These are phyloP conservation scores for Columba livia DNA, from an alignment of 2,113 vertebrate species.

Conservation along the genomic window DNA sequence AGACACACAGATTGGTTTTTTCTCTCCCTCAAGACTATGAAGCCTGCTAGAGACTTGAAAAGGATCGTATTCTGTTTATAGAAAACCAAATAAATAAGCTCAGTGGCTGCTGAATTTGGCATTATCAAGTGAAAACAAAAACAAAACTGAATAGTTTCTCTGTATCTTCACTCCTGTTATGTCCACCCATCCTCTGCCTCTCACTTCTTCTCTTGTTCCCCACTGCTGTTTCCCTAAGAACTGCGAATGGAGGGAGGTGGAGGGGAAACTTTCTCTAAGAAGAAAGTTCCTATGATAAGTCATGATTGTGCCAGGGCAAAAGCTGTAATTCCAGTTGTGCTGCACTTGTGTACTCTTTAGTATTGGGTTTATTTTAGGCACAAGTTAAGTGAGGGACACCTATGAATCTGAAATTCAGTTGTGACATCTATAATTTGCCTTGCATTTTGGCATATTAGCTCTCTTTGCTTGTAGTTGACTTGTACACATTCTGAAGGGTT, in stretches of 20 bases:
- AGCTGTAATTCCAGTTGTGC: neutral
- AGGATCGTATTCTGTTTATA: neutral
- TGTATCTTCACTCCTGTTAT: neutral
- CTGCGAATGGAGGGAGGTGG: fast-evolving
- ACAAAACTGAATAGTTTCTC: neutral
- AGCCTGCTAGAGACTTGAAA: neutral
- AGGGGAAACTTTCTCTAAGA: neutral
- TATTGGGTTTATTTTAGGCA: neutral
- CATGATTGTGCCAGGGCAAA: neutral
- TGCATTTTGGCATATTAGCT: neutral
- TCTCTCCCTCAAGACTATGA: neutral
- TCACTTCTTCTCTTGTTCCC: neutral
- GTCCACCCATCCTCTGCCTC: neutral
- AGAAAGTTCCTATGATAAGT: neutral
- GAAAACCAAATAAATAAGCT: neutral
- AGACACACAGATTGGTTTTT: neutral
- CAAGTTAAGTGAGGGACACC: neutral
- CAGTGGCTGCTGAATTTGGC: neutral
- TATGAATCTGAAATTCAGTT: neutral
- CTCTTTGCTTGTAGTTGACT: neutral
- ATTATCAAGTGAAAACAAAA: neutral
- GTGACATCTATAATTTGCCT: neutral
- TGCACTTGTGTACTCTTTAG: neutral
- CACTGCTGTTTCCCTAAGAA: neutral
- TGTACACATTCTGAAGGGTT: neutral